Conservation (phyloP, 2,113 vertebrate genomes). For the Charadrius vociferus region DNA sequence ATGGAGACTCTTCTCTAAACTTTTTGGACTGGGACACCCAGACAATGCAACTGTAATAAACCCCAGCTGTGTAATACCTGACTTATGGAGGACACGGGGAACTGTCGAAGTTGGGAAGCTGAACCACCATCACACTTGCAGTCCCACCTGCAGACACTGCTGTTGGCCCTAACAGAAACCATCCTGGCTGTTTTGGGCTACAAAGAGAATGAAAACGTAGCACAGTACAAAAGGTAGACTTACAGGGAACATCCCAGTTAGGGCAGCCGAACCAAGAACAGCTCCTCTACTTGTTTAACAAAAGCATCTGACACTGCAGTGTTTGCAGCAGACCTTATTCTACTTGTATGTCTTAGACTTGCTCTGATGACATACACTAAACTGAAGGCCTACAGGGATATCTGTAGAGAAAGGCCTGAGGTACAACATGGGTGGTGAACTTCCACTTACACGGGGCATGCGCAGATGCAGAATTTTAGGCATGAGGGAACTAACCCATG, state of each 20-base stretch:
- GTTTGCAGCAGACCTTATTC: not conserved
- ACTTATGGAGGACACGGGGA: not conserved
- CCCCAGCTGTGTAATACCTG: not conserved
- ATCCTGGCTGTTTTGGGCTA: not conserved
- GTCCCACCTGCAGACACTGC: not conserved
- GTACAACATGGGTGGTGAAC: not conserved
- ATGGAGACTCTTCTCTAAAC: not conserved
- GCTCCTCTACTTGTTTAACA: not conserved
- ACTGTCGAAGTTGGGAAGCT: not conserved
- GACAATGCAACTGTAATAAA: not conserved
- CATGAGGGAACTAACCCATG: fast-evolving
- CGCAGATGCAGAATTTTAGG: not conserved
- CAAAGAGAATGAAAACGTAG: not conserved
- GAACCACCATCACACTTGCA: not conserved
- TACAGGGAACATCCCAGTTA: not conserved
- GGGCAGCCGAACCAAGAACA: not conserved
- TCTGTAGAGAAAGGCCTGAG: not conserved
- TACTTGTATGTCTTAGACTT: not conserved
- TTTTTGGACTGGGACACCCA: not conserved
- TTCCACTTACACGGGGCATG: not conserved
- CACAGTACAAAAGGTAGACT: not conserved
- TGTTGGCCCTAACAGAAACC: not conserved
- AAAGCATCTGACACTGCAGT: not conserved
- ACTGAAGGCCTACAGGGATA: not conserved
- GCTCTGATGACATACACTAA: not conserved